Evolutionary conservation across 2,888 invertebrate species (phyloP).

Genomic region (Lasioglossum vierecki): DNA sequence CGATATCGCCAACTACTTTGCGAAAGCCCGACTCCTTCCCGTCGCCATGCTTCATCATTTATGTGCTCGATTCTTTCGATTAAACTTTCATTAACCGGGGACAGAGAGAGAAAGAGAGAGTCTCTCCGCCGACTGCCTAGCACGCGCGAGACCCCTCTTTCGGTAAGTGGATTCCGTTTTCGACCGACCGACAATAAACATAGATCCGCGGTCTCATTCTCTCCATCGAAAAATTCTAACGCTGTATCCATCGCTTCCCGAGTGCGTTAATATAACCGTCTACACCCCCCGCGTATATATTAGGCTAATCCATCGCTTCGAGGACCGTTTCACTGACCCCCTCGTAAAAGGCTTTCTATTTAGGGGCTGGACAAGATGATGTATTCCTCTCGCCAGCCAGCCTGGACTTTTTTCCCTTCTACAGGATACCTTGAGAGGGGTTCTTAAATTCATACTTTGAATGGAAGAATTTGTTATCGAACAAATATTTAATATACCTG

Average conservation of each 20-base stretch:
- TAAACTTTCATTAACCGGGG: constrained; percentile 47
- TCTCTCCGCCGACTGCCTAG: neutral
- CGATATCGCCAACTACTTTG: constrained; percentile 74
- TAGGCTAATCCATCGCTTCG: neutral
- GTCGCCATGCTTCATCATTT: constrained; percentile 44
- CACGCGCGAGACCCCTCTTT: neutral
- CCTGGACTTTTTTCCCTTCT: neutral
- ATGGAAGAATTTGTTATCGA: no score
- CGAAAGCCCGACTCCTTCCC: constrained; percentile 55
- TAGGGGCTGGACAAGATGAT: neutral
- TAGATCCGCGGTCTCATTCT: neutral
- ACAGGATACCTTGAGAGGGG: neutral
- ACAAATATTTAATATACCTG: no score
- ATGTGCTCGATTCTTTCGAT: constrained; percentile 43
- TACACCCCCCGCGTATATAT: neutral
- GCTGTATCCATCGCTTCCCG: neutral
- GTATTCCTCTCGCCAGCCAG: neutral
- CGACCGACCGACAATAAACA: constrained; percentile 16
- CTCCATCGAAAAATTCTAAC: neutral
- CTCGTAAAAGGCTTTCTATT: neutral
- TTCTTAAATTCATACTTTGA: no score
- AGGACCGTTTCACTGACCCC: neutral
- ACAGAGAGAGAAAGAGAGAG: neutral
- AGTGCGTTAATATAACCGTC: neutral
- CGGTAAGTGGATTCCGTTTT: constrained; percentile 28